These are phyloP conservation scores for Standfussiana lucernea DNA, from an alignment of 2,888 invertebrate species.

Conservation along the genomic window DNA sequence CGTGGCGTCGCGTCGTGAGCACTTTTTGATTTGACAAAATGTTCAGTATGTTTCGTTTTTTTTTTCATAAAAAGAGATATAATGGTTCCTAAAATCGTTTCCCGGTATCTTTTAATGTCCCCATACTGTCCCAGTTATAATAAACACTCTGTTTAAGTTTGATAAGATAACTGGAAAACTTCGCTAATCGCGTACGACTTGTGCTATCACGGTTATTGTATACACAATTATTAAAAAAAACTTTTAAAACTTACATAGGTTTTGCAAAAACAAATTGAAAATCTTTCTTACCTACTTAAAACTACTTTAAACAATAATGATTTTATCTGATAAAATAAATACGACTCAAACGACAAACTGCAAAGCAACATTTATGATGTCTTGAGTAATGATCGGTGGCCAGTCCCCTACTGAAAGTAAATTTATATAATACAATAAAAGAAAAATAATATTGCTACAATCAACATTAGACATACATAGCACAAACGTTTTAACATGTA, in stretches of 20 bases:
- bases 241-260: background rate
- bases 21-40: too few species aligned
- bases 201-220: background rate
- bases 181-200: slow-evolving; percentile 2
- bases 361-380: slow-evolving; percentile 16
- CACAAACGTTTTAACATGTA: slow-evolving; percentile 50
- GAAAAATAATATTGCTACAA: slow-evolving; percentile 53
- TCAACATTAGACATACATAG: slow-evolving; percentile 19
- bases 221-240: background rate
- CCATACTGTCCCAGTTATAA: slow-evolving; percentile 2
- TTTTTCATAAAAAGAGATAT: background rate
- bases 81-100: background rate
- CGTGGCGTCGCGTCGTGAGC: too few species aligned
- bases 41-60: background rate
- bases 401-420: slow-evolving; percentile 52
- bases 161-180: slow-evolving; percentile 12
- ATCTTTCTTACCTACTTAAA: background rate
- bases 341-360: slow-evolving; percentile 21
- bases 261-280: background rate
- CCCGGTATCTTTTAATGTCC: background rate
- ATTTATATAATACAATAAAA: slow-evolving; percentile 58
- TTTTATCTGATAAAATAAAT: slow-evolving; percentile 7
- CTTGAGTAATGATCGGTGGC: slow-evolving; percentile 33
- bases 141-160: background rate
- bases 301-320: background rate